Conservation (phyloP, 1,140 invertebrate species). For the Rhynchophorus ferrugineus region DNA sequence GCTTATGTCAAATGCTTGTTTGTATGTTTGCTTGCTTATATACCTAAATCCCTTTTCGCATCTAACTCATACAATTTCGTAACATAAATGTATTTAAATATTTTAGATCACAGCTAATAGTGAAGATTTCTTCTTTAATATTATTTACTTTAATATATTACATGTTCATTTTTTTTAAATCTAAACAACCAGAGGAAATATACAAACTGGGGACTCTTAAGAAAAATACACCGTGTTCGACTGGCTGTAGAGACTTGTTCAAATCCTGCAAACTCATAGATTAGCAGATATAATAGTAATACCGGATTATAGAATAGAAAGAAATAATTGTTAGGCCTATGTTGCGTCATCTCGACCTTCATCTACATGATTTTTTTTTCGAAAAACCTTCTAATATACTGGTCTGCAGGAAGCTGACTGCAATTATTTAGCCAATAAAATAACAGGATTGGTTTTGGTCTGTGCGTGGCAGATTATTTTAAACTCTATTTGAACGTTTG, state of each 20-base stretch:
- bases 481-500: too few relatives aligned
- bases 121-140: constrained; percentile 10
- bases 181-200: neutral
- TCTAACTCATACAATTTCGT: neutral
- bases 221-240: too few relatives aligned
- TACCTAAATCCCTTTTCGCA: too few relatives aligned
- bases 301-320: neutral
- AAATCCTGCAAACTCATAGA: constrained; percentile 13
- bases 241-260: too few relatives aligned
- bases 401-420: constrained; percentile 11
- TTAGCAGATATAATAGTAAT: constrained; percentile 2
- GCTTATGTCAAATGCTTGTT: too few relatives aligned
- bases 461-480: neutral
- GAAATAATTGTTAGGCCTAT: constrained; percentile 7
- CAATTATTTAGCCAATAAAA: constrained; percentile 6
- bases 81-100: constrained; percentile 6
- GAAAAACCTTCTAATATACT: constrained; percentile 9
- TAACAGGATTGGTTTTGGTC: neutral
- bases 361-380: neutral
- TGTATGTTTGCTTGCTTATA: too few relatives aligned
- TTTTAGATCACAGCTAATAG: constrained; percentile 14
- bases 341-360: neutral
- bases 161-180: neutral
- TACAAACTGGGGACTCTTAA: too few relatives aligned
- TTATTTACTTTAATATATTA: constrained; percentile 8